Evolutionary conservation across 2,113 vertebrate species (phyloP), one percentile per base, ranked within the genome.

Genomic region (Tetrao urogallus): DNA sequence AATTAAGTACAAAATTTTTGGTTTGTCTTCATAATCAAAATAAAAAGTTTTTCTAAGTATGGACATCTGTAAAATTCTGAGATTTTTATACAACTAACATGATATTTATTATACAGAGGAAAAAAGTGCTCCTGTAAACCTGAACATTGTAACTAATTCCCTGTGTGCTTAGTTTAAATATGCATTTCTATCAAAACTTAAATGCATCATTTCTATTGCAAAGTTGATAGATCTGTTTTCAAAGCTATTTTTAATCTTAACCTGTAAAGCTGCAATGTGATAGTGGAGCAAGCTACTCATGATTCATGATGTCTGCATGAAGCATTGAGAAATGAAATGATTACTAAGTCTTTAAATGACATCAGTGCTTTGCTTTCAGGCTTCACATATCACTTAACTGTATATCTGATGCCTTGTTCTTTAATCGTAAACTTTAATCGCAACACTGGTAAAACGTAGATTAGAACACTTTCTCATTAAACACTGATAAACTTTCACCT

Each of bases 41-140:
- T 0, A 0, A 38, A 74, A 24, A 34, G 0, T 0, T 8, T 91
- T 94, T 61, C 32, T 34, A 72, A 58, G 63, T 58, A 66, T 34
- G 10, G 8, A 3, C 10, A 67, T 1, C 15, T 64, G 6, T 83
- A 77, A 81, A 77, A 64, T 36, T 36, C 19, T 32, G 13, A 42
- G 7, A 4, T 20, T 56, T 90, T 65, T 5, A 56, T 67, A 28
- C 4, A 11, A 67, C 3, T n/a, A 14, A 43, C 11, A 76, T 79
- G 34, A 10, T 28, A n/a, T 61, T 24, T 57, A 45, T 6, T 8
- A 50, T 8, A 2, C 52, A 54, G 27, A 54, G 22, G 52, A 17
- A 54, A 77, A 88, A 73, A 78, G 57, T 40, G 1, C 4, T 25
- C 17, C 65, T 4, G 3, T 64, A 79, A 87, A 61, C 17, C 6